Base-by-base conservation (phyloP, 2,113 vertebrate species). In the Pelmatolapia mariae region DNA sequence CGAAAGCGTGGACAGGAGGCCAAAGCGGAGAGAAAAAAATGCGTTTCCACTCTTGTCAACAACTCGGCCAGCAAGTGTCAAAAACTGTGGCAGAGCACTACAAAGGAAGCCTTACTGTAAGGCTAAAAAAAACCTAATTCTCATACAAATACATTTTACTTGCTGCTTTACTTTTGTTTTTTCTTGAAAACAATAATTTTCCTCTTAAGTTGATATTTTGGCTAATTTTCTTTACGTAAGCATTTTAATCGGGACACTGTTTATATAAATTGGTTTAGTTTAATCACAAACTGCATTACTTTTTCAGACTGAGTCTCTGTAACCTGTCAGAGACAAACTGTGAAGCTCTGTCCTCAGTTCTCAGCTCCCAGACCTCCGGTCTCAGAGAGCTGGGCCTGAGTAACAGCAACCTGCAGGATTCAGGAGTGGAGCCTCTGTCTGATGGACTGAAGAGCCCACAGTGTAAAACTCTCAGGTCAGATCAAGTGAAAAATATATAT, bases 191-290 rank as follows among this genome's bases (percentile, higher is more conserved):
- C 15, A 50, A 50, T 3, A 3, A 52, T 53, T 53, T n/a, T n/a
- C 18, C 18, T 3, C 6, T 53, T 53, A 1, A 22, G n/a, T 22
- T 54, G 53, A 54, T 0, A 54, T 24, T 54, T 54, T 54, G 0
- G 0, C 0, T 54, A 12, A 54, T 24, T 24, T 54, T 29, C 1
- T 31, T 29, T 0, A 0, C 16, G 1, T 2, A 59, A 0, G 6
- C 0, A 3, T 59, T 59, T 59, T 59, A 8, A 57, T 57, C 4
- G 1, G 1, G 7, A 57, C 54, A 26, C 7, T 57, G 24, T 57
- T 56, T 8, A 0, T 13, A 26, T 56, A 0, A 24, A 24, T 0
- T 26, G 2, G 0, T 26, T 56, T 56, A 0, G 54, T 56, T 57
- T 57, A 7, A 57, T 57, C 0, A 8, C 54, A 26, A 26, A 57